Evolutionary conservation across 35 echinoderm and acorn worm species (phyloP), one percentile per base, ranked within the genome.

Genomic region (Apostichopus parvimensis): DNA sequence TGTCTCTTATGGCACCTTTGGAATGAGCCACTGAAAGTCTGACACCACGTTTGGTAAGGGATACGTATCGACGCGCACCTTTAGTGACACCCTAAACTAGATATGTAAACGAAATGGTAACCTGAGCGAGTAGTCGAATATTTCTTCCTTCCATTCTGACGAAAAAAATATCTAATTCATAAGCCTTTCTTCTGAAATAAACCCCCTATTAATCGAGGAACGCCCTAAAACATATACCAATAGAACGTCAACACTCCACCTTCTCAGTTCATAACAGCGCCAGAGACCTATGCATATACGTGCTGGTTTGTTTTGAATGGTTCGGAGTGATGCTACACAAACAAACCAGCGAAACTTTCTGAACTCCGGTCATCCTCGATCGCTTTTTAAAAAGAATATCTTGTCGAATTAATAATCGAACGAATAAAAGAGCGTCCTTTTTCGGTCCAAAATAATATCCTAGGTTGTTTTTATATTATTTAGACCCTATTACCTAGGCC

Each of bases 311-410:
- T 58, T 77, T 91, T 61, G 61, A 57, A 59, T 91, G 54, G 89
- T 68, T 79, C 55, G 59, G 45, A 59, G 56, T 25, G 53, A 91
- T 91, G 71, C 76, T 91, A 79, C 89, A 91, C 89, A 91, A 77
- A 91, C 89, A 91, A 78, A 91, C 89, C 52, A 91, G 76, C 54
- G 56, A 77, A 78, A 91, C 89, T 91, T 91, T 91, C 76, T 73
- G 86, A 88, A 88, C 86, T 73, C 86, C 61, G 86, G 86, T 88
- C 89, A 91, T 22, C 76, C 89, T 91, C 89, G 89, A 91, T 57
- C 89, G 52, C 34, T 77, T 78, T 45, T 78, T 91, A 91, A 91
- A 79, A 57, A 91, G 22, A 79, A 78, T 45, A 88, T 13, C 60
- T 73, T 65, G 26, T 88, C 14, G 62, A 88, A 68, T 73, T 88